phyloP scores from a whole-genome alignment of 2,888 invertebrate genomes.

The Spatulosminthurus flaviceps region DNA sequence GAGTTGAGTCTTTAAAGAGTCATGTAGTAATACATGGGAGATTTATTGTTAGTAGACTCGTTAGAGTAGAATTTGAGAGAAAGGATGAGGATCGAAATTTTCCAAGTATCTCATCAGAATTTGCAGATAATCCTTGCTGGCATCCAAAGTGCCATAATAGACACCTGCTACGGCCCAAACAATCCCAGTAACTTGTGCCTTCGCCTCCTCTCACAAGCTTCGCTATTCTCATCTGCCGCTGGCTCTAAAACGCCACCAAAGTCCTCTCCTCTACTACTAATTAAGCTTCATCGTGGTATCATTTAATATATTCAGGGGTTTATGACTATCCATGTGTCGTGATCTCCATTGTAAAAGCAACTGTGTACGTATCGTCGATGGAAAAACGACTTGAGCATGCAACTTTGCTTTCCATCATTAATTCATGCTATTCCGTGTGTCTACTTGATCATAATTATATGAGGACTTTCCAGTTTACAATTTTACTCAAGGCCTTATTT shows the following conservation, averaged over 20 bases:
- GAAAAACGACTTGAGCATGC: background rate
- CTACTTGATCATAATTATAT: no score
- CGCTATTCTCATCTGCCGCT: background rate
- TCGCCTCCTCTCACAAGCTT: background rate
- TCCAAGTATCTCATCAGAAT: slow-evolving; percentile 53
- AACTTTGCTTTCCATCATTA: background rate
- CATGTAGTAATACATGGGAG: slow-evolving; percentile 7
- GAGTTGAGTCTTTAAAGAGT: background rate
- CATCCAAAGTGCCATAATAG: slow-evolving; percentile 56
- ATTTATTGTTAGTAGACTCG: slow-evolving; percentile 7
- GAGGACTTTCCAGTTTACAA: no score
- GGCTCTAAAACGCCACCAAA: background rate
- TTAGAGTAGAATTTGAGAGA: background rate
- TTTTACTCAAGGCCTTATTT: no score
- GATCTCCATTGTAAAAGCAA: background rate
- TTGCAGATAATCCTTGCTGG: slow-evolving; percentile 53
- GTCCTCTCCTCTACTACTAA: slow-evolving; percentile 19
- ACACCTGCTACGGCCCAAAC: slow-evolving; percentile 54
- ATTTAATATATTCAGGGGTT: background rate
- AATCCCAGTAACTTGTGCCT: slow-evolving; percentile 25
- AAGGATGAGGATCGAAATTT: slow-evolving; percentile 52
- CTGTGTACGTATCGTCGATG: background rate
- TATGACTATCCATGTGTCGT: background rate
- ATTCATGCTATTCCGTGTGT: no score
- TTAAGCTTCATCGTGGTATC: slow-evolving; percentile 24